Percentiles rank a stretch among this genome's conserved stretches.
Evolutionary conservation across 2,797 vertebrate genomes (phyloP).

Genomic region (Channa striata): DNA sequence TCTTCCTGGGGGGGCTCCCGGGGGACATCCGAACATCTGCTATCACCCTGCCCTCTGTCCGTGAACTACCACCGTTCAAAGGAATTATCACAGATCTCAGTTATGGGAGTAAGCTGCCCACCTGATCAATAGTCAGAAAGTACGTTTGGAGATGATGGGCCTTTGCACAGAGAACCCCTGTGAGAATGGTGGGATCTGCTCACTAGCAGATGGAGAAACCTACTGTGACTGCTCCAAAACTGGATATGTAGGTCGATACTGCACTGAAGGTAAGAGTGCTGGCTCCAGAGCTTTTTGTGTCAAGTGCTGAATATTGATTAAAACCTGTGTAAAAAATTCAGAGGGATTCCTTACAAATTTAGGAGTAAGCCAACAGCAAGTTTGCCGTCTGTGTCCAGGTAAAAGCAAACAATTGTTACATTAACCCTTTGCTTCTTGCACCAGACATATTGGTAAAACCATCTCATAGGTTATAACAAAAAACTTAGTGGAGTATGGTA

Average conservation of each 20-base stretch:
- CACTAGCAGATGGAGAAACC: constrained; percentile 91
- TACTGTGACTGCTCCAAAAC: constrained; percentile 97
- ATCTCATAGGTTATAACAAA: constrained; percentile 9
- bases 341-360: constrained; percentile 41
- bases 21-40: constrained; percentile 90
- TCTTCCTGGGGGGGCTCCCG: constrained; percentile 94
- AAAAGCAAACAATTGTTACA: background rate
- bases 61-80: constrained; percentile 88
- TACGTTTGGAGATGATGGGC: constrained; percentile 92
- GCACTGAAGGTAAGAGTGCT: constrained; percentile 94
- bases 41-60: constrained; percentile 90
- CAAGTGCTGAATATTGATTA: constrained; percentile 62
- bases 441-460: constrained; percentile 5
- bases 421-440: background rate
- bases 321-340: constrained; percentile 50
- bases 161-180: constrained; percentile 94
- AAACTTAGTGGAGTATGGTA: constrained; percentile 20
- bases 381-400: constrained; percentile 31
- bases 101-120: constrained; percentile 92
- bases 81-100: constrained; percentile 95
- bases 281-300: constrained; percentile 60
- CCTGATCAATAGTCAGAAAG: constrained; percentile 91
- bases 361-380: constrained; percentile 9
- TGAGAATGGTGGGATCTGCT: constrained; percentile 96
- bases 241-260: constrained; percentile 93